Evolutionary conservation across 2,888 invertebrate species (phyloP), one percentile per base, ranked within the genome.

Genomic region (Monoplex corrugatus): DNA sequence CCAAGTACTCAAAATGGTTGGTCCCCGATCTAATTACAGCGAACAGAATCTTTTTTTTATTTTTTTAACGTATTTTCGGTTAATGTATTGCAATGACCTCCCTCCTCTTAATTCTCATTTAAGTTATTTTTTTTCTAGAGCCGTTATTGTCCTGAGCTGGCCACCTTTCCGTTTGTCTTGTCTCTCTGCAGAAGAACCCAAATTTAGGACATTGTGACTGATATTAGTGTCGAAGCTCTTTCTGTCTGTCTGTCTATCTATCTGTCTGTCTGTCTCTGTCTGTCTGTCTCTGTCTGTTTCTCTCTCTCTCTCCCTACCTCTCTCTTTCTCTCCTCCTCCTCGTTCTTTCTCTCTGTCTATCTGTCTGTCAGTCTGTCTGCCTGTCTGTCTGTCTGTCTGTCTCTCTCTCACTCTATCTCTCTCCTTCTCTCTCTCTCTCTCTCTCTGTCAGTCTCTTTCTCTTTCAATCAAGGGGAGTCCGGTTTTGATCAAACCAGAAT

Each of bases 201-300:
- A 13, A 50, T 50, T 50, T 50, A 16, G 8, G 10, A 13, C 50
- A 8, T 50, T 50, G 50, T 13, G 50, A 50, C 50, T 13, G 16
- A 8, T 13, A 50, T 8, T 50, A 50, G 8, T 50, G 16, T 50
- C 8, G 50, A 16, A 8, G 50, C n/a, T n/a, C n/a, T n/a, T n/a
- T 50, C 50, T 50, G 50, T 50, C 50, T 50, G 68, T 68, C 68
- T 68, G 5, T 68, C 68, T 68, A 5, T 68, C 68, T 28, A n/a
- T 68, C 68, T 68, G 68, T 23, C 68, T 68, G 23, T 68, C 68
- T 68, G 68, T 68, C 68, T 68, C 68, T 50, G 50, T 50, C 50
- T 50, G 10, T 50, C 10, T 50, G 16, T 50, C 50, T 50, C 50
- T 50, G 50, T 13, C 50, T 50, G 50, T 50, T 19, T 50, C 50